Conservation (phyloP, 2,797 vertebrate genomes). For the Mormyrops boulengeri region DNA sequence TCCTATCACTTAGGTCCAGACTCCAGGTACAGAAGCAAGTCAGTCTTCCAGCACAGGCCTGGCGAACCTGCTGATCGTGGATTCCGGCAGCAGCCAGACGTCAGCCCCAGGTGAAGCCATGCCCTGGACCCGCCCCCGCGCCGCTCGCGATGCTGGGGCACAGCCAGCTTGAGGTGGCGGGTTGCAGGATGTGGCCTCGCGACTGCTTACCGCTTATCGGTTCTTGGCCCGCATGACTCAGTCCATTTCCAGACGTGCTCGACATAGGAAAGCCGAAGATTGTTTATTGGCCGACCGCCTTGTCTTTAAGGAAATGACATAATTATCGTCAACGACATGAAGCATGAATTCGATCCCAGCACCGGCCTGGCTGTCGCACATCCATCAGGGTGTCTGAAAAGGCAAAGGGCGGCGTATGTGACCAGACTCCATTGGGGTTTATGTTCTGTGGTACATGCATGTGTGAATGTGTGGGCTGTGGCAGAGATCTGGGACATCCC, state of each 20-base stretch:
- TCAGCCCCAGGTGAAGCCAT: conserved; percentile 62
- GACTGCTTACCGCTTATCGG: neutral
- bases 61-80: conserved; percentile 81
- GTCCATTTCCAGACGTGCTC: neutral
- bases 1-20: conserved; percentile 57
- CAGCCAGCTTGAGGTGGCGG: neutral
- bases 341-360: neutral
- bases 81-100: conserved; percentile 61
- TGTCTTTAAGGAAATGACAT: neutral
- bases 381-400: neutral
- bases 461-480: conserved; percentile 11
- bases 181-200: neutral
- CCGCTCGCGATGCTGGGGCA: neutral
- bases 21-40: conserved; percentile 51
- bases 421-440: neutral
- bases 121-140: neutral
- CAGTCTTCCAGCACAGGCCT: conserved; percentile 68
- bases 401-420: neutral
- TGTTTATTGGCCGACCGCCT: neutral
- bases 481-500: conserved; percentile 22
- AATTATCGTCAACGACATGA: neutral
- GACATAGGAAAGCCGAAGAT: neutral
- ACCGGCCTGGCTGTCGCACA: neutral
- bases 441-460: neutral
- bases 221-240: neutral